Conservation (phyloP, 2,888 invertebrate genomes). For the Agonum fuliginosum region DNA sequence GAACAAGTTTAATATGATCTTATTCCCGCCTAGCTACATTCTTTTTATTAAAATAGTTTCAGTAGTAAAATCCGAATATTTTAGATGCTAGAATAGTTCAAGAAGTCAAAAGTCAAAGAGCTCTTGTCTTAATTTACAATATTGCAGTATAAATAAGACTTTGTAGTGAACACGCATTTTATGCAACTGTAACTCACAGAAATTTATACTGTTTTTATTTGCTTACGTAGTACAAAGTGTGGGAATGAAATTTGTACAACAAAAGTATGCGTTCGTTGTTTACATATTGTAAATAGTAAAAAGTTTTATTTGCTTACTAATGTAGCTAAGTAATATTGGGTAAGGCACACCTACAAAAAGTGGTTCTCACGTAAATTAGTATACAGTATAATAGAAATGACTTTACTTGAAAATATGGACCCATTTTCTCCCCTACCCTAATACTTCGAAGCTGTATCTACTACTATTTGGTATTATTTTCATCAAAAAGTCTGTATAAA, state of each 20-base stretch:
- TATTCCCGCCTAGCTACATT: no score
- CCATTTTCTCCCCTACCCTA: no score
- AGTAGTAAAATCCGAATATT: no score
- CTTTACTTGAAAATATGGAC: not conserved
- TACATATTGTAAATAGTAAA: not conserved
- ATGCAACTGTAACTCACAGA: conserved; percentile 15
- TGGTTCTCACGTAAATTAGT: not conserved
- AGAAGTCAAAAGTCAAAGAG: no score
- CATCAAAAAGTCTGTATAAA: no score
- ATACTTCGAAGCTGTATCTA: no score
- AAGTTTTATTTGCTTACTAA: conserved; percentile 19
- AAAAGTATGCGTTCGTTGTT: conserved; percentile 18
- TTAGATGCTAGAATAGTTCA: no score
- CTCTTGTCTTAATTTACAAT: no score
- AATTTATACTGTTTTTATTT: conserved; percentile 2
- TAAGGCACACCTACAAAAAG: not conserved
- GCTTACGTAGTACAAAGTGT: conserved; percentile 14
- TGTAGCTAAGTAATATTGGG: not conserved
- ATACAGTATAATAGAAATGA: not conserved
- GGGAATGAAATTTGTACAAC: conserved; percentile 15
- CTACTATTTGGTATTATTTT: no score
- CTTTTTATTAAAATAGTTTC: no score
- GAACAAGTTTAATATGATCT: no score
- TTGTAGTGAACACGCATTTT: not conserved
- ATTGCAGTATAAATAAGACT: no score